phyloP scores from a whole-genome alignment of 2,797 vertebrate genomes.

The Cetoscarus ocellatus region DNA sequence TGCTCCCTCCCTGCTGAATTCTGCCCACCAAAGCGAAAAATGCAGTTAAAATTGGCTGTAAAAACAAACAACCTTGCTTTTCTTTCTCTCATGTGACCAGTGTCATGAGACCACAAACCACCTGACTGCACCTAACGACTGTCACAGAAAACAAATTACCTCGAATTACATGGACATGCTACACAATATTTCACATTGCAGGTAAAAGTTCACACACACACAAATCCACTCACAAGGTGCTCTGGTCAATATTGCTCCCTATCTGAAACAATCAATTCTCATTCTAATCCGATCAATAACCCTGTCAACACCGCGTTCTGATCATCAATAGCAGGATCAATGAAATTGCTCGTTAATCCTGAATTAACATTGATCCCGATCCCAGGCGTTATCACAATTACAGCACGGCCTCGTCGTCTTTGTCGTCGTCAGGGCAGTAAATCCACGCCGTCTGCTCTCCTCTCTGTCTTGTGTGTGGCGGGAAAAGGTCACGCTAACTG shows the following conservation, averaged over 20 bases:
- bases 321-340: constrained; percentile 56
- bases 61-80: constrained; percentile 36
- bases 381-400: constrained; percentile 17
- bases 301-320: constrained; percentile 44
- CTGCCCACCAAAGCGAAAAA: constrained; percentile 8
- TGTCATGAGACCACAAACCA: constrained; percentile 59
- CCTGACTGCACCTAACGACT: constrained; percentile 56
- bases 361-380: constrained; percentile 61
- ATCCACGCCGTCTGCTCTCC: neutral
- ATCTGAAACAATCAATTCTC: constrained; percentile 60
- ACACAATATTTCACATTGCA: neutral
- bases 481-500: constrained; percentile 35
- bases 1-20: constrained; percentile 7
- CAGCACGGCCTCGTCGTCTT: constrained; percentile 1
- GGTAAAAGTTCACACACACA: neutral
- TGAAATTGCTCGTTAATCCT: constrained; percentile 58
- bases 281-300: constrained; percentile 53
- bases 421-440: constrained; percentile 7
- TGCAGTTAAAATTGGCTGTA: constrained; percentile 12
- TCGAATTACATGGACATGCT: constrained; percentile 20
- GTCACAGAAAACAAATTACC: constrained; percentile 66
- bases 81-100: constrained; percentile 44
- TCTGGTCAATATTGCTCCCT: constrained; percentile 48
- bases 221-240: neutral
- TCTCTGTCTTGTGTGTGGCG: neutral